Evolutionary conservation across 2,113 vertebrate species (phyloP).

Genomic region (Agelaius phoeniceus): DNA sequence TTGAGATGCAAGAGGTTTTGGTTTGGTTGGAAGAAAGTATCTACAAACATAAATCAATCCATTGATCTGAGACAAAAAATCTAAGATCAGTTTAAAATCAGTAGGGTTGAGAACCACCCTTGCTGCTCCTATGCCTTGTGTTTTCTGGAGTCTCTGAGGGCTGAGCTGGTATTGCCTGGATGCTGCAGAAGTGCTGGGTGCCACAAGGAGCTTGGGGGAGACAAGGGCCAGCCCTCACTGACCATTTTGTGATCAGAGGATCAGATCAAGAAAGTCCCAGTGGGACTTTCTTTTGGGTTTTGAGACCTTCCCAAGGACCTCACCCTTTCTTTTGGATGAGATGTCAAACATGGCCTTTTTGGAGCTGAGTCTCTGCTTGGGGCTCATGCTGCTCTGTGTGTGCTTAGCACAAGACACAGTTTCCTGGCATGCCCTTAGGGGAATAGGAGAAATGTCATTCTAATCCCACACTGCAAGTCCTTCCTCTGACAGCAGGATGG

Average conservation of each 20-base stretch:
- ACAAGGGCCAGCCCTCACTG: background rate
- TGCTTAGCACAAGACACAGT: background rate
- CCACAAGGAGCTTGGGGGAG: background rate
- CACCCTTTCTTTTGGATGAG: background rate
- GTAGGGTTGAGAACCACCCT: fast-evolving
- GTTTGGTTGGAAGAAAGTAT: background rate
- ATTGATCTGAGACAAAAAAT: background rate
- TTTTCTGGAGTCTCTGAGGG: too few relatives aligned
- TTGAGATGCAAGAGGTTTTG: background rate
- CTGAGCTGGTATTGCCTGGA: background rate
- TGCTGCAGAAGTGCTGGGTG: background rate
- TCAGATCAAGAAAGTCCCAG: background rate
- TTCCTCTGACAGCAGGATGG: background rate
- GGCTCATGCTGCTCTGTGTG: background rate
- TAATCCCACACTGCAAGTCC: background rate
- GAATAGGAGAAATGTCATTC: background rate
- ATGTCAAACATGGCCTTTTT: background rate
- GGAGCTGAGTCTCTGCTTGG: background rate
- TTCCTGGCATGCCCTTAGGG: background rate
- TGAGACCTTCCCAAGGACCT: background rate
- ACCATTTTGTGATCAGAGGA: background rate
- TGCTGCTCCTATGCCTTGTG: background rate
- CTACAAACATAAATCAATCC: background rate
- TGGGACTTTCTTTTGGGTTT: background rate
- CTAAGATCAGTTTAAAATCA: background rate